These are phyloP conservation scores for Notiomystis cincta DNA, from an alignment of 2,113 vertebrate species.

Conservation along the genomic window DNA sequence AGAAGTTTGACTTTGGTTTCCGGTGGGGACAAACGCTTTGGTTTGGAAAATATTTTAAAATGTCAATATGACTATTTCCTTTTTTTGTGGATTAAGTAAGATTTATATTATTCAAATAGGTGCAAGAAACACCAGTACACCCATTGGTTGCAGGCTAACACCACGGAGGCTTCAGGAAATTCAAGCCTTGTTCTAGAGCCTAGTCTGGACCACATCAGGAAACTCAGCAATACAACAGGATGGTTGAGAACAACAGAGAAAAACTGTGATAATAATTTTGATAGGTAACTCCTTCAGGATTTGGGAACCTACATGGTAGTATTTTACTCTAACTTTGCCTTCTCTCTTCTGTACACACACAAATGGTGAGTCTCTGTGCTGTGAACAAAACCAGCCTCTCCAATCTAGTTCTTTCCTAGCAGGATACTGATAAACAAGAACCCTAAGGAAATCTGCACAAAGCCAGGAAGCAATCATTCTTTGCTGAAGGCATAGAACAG, in stretches of 20 bases:
- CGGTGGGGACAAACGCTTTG: neutral
- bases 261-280: neutral
- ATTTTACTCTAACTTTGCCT: neutral
- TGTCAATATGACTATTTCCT: neutral
- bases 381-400: neutral
- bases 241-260: too few relatives aligned
- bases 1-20: neutral
- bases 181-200: neutral
- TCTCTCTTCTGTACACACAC: neutral
- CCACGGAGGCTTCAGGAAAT: neutral
- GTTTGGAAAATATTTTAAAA: neutral
- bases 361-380: neutral
- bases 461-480: neutral
- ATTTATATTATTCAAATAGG: neutral
- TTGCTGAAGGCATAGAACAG: neutral
- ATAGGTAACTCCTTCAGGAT: neutral
- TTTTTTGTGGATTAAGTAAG: neutral
- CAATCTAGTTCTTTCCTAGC: neutral
- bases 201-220: neutral
- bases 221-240: neutral
- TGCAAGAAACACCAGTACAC: neutral
- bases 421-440: neutral
- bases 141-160: neutral
- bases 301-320: neutral
- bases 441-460: neutral